Evolutionary conservation across 2,888 invertebrate species (phyloP).

Genomic region (Rotaria sp.): DNA sequence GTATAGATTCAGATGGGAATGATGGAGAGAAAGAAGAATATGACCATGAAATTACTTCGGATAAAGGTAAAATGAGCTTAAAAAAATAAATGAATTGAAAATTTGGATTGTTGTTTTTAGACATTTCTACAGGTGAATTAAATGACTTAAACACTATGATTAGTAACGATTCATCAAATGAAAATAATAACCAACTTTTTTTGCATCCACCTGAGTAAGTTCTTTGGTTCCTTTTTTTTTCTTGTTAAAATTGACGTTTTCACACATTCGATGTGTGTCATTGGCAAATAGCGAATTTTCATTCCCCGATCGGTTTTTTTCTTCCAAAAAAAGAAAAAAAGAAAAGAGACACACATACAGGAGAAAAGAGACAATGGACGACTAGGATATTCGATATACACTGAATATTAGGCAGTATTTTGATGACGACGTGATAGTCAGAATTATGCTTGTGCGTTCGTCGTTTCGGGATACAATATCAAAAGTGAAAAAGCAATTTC

Average conservation of each 20-base stretch:
- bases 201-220: neutral
- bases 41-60: neutral
- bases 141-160: neutral
- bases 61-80: neutral
- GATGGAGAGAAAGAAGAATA: neutral
- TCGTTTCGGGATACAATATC: slow-evolving; percentile 14
- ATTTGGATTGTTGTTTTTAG: neutral
- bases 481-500: slow-evolving; percentile 5
- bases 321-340: neutral
- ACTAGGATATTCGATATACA: neutral
- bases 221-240: neutral
- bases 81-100: neutral
- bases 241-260: neutral
- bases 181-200: neutral
- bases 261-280: neutral
- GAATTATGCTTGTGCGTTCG: neutral
- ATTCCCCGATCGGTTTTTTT: neutral
- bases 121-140: neutral
- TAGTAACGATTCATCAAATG: neutral
- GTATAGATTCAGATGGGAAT: neutral
- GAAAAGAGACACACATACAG: neutral
- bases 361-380: slow-evolving; percentile 22
- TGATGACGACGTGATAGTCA: neutral
- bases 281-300: neutral
- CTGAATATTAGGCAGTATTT: neutral